A percentile compares a stretch with the other conserved stretches of the same genome.
Conservation (phyloP, 2,113 vertebrate genomes). For the Podarcis cretensis region DNA sequence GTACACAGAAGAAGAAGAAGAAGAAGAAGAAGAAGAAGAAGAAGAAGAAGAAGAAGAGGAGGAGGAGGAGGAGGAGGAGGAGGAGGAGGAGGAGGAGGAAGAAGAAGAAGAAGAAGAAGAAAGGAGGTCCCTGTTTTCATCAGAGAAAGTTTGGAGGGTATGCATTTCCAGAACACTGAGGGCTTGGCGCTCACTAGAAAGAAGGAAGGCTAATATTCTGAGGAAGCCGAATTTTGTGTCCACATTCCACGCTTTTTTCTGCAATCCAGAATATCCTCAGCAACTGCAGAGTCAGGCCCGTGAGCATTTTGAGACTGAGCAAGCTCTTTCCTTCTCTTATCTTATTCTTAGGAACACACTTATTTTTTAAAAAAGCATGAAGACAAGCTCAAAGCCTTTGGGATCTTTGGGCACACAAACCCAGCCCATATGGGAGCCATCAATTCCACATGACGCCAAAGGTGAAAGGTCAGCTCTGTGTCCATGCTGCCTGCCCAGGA, state of each 20-base stretch:
- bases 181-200: background rate
- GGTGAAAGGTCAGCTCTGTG: background rate
- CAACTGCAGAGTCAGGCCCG: too few species aligned
- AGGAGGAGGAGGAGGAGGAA: too few species aligned
- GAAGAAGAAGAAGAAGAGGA: background rate
- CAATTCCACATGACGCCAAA: background rate
- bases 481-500: background rate
- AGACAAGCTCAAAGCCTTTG: background rate
- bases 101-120: background rate
- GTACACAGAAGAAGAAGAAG: background rate
- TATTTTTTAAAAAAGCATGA: background rate
- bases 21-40: background rate
- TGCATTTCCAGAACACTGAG: background rate
- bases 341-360: background rate
- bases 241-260: background rate
- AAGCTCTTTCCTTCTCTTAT: background rate
- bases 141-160: background rate
- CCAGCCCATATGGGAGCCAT: slow-evolving; percentile 7
- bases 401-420: background rate
- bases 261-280: background rate
- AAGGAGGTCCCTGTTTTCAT: background rate
- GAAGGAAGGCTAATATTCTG: too few species aligned
- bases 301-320: background rate
- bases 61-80: too few species aligned
- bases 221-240: background rate